Conservation (phyloP, 2,113 vertebrate genomes). For the Donacobius atricapilla region DNA sequence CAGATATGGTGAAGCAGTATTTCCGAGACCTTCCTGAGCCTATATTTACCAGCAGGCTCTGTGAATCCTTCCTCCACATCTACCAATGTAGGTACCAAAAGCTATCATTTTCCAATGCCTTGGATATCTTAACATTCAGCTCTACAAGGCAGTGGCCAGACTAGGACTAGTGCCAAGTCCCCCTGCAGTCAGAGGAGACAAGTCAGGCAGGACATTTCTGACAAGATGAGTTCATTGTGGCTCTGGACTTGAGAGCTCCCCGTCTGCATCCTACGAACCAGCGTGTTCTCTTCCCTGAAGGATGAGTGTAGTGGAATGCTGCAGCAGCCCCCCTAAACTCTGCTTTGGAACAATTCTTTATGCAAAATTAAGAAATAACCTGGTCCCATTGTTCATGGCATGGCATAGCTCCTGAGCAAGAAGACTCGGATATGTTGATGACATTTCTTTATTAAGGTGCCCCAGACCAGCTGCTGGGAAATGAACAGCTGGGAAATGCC, state of each 20-base stretch:
- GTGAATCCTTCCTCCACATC: slow-evolving; percentile 86
- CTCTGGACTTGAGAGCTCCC: neutral
- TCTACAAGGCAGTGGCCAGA: neutral
- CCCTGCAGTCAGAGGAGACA: neutral
- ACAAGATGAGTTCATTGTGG: neutral
- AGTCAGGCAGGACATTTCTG: neutral
- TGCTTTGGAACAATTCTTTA: neutral
- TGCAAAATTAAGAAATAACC: neutral
- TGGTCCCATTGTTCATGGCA: neutral
- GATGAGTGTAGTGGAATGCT: neutral
- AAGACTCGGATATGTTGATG: neutral
- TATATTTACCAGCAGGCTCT: slow-evolving; percentile 82
- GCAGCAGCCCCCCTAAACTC: neutral
- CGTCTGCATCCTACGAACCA: neutral
- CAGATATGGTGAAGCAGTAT: slow-evolving; percentile 91
- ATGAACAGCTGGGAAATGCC: neutral
- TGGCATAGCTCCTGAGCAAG: neutral
- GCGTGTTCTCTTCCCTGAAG: neutral
- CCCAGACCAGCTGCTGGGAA: neutral
- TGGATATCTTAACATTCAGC: neutral
- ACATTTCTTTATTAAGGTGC: neutral
- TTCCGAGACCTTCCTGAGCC: slow-evolving; percentile 89
- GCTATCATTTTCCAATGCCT: fast-evolving
- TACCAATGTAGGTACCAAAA: slow-evolving; percentile 82
- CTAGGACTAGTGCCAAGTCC: neutral